Evolutionary conservation across 1,140 invertebrate species (phyloP), one percentile per base, ranked within the genome.

Genomic region (Aphidius gifuensis): DNA sequence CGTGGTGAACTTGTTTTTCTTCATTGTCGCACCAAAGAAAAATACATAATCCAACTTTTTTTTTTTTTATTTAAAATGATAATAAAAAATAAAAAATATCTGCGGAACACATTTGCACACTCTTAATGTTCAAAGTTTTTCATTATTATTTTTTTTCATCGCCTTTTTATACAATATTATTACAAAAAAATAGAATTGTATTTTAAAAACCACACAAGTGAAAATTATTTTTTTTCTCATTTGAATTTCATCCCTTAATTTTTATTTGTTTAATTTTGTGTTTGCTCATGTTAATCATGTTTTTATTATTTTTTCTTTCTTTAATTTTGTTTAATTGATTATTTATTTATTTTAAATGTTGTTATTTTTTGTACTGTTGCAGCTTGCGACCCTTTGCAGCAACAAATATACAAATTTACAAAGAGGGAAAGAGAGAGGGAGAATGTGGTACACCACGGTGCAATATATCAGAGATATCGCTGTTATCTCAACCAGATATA

Each of bases 401-500:
- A 9, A 48, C 21, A 16, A 38, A 44, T 59, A 48, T 59, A 48
- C 45, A 61, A 9, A 32, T 45, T 9, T 61, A 53, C 38, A 6
- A 16, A 16, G 16, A 16, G 16, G 16, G 1, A 16, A 16, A 16
- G 16, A 16, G 16, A 16, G 16, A 16, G 16, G 16, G 59, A 53
- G 49, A 51, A 23, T 51, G 50, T 51, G 23, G 39, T 55, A 55
- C 42, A 55, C 38, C 46, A 60, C 47, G 38, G 47, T 40, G 58
- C 49, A 60, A 60, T 72, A 72, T 71, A 69, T 69, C 68, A 68
- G 67, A 54, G 70, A 71, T 71, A 73, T 73, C 71, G 64, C 65
- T 58, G 71, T 70, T 73, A 73, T 73, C 71, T 70, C 60, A 39
- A 45, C 61, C 61, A 70, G 70, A 73, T 71, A 73, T 66, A 69